Conservation (phyloP, 2,113 vertebrate species). For the Atlantisia rogersi region DNA sequence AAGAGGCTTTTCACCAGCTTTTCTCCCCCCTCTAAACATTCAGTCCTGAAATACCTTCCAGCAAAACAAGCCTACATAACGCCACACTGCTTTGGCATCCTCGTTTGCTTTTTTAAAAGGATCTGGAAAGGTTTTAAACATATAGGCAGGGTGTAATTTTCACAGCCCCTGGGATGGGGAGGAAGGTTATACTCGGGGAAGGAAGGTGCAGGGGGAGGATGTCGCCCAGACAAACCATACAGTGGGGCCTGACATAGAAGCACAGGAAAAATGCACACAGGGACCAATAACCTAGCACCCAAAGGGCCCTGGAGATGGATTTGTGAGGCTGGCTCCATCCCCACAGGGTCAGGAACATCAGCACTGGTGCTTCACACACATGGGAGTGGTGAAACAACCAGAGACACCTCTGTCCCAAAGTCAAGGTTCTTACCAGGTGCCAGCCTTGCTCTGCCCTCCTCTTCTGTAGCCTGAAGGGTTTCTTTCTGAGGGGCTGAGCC, state of each 20-base stretch:
- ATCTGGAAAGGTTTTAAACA: not conserved
- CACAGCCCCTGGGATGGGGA: not conserved
- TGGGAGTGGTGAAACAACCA: accelerated
- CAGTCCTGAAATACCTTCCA: not conserved
- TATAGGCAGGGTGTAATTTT: not conserved
- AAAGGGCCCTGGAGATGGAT: accelerated
- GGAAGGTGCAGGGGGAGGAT: not conserved
- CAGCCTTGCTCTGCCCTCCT: not conserved
- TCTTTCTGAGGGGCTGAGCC: conserved; percentile 46
- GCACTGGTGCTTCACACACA: not conserved
- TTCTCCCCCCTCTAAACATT: not conserved
- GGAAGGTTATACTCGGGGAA: not conserved
- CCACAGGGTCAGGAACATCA: not conserved
- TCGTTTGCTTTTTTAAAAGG: not conserved
- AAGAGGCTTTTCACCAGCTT: not conserved
- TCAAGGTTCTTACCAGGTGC: conserved; percentile 24
- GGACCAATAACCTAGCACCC: not conserved
- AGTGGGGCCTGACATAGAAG: not conserved
- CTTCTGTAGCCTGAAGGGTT: not conserved
- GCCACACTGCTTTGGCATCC: not conserved
- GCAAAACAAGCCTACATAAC: not conserved
- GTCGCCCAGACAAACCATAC: not conserved
- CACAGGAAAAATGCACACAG: too few species aligned
- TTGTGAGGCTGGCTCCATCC: not conserved
- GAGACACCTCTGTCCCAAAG: not conserved